Evolutionary conservation across 2,113 vertebrate genomes (phyloP), one percentile per base, ranked within the genome.

Genomic region (Clarias magur): DNA sequence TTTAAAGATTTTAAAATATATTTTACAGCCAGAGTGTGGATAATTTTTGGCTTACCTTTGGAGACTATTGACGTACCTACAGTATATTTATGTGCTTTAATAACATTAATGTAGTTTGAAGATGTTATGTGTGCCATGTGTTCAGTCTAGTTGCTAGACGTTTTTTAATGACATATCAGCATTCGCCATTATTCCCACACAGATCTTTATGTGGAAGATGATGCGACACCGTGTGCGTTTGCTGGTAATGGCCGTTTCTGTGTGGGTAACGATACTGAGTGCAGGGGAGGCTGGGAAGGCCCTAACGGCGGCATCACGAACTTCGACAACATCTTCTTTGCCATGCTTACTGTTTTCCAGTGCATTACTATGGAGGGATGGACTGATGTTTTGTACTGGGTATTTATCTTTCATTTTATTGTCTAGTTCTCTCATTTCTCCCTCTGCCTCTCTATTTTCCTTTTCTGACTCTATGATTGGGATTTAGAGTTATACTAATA

Each of bases 251-350:
- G 97, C 1, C 95, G 97, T 0, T 94, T 93, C 82, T 97, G 97
- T 79, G 34, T 38, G 0, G 2, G 94, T 16, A 98, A 98, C 67
- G 95, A 95, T n/a, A 94, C 96, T 0, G 96, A 96, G 88, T 98
- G 97, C 83, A 94, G 96, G 0, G 96, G 96, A 1, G 92, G 90
- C 70, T 98, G 97, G 97, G 95, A 96, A 3, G 97, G 97, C 0
- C 97, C 97, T 81, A 98, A 98, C 0, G 96, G 97, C 0, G 97
- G 97, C 70, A 98, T 98, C 93, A 98, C 97, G 89, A 97, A 97
- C 92, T 98, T 98, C 0, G 97, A 98, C 93, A 98, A 98, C 93
- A 97, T 98, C 94, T 97, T 97, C 94, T 98, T 98, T 1, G 97
- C 97, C 91, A 97, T 97, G 97, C 83, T 98, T 86, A 97, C 97